phyloP scores from a whole-genome alignment of 2,888 invertebrate species.

The Melanotus villosus region DNA sequence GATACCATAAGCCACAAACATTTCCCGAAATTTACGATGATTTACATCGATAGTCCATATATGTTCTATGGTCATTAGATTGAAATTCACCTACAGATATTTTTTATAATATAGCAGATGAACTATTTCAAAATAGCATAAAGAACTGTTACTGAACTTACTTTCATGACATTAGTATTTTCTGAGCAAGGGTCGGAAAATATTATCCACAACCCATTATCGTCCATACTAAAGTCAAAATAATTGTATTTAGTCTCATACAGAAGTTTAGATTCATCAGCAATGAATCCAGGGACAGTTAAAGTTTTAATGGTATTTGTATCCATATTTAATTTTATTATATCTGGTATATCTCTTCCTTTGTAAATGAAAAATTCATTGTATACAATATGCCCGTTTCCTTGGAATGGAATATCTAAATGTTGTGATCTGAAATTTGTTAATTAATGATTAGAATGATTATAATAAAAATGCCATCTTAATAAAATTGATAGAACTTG shows the following conservation, averaged over 20 bases:
- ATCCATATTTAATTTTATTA: conserved; percentile 77
- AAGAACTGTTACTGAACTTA: too few relatives aligned
- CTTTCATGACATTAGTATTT: conserved; percentile 90
- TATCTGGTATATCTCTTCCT: conserved; percentile 75
- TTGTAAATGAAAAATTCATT: conserved; percentile 93
- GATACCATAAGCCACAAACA: conserved; percentile 9
- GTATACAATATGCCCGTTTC: conserved; percentile 95
- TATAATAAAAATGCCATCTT: too few relatives aligned
- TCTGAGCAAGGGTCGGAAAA: conserved; percentile 85
- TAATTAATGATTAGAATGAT: too few relatives aligned
- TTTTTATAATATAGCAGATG: too few relatives aligned
- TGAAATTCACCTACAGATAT: neutral
- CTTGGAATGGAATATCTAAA: too few relatives aligned
- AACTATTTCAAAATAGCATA: too few relatives aligned
- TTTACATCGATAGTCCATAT: neutral
- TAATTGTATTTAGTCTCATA: conserved; percentile 86
- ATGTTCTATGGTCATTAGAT: neutral
- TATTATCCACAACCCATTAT: conserved; percentile 97
- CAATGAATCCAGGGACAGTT: conserved; percentile 70
- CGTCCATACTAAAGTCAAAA: conserved; percentile 96
- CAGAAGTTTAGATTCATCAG: conserved; percentile 73
- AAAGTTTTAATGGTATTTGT: conserved; percentile 62
- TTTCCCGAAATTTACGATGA: neutral
- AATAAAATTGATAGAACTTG: too few relatives aligned
- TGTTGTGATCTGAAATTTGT: too few relatives aligned